Evolutionary conservation across 2,888 invertebrate genomes (phyloP).

Genomic region (Tetragnatha montana): DNA sequence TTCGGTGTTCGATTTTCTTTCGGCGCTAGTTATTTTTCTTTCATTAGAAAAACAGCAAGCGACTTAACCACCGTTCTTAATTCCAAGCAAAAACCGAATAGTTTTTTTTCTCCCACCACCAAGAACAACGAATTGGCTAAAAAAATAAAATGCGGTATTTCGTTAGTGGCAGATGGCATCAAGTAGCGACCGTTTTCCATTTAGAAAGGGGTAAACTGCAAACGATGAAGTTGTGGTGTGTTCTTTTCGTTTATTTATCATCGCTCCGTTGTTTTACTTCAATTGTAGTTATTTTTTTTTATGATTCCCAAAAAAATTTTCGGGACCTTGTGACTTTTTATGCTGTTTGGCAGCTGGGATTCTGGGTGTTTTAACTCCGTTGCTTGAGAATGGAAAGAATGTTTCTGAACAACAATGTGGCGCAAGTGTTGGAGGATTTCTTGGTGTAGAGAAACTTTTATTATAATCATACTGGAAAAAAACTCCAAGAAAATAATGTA

Average conservation of each 20-base stretch:
- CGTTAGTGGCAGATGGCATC: conserved; percentile 47
- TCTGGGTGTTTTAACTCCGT: not conserved
- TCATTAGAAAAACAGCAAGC: conserved; percentile 46
- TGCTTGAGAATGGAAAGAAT: not conserved
- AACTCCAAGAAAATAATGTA: no score
- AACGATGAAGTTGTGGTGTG: conserved; percentile 13
- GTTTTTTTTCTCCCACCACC: conserved; percentile 6
- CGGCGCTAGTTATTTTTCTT: conserved; percentile 21
- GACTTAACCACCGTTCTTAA: conserved; percentile 38
- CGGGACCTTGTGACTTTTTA: not conserved
- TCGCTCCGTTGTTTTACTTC: not conserved
- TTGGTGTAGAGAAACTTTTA: no score
- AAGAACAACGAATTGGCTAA: not conserved
- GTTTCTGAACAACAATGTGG: not conserved
- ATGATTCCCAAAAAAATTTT: not conserved
- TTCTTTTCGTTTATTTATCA: conserved; percentile 8
- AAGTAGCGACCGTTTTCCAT: conserved; percentile 50
- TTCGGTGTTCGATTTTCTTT: conserved; percentile 30
- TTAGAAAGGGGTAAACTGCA: conserved; percentile 42
- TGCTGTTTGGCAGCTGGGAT: not conserved
- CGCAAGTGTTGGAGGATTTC: not conserved
- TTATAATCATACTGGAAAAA: no score
- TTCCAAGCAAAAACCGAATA: conserved; percentile 15
- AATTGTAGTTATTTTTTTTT: not conserved
- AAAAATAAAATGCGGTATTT: conserved; percentile 27